Conservation (phyloP, 1,140 invertebrate genomes). For the Sycophila sp. region DNA sequence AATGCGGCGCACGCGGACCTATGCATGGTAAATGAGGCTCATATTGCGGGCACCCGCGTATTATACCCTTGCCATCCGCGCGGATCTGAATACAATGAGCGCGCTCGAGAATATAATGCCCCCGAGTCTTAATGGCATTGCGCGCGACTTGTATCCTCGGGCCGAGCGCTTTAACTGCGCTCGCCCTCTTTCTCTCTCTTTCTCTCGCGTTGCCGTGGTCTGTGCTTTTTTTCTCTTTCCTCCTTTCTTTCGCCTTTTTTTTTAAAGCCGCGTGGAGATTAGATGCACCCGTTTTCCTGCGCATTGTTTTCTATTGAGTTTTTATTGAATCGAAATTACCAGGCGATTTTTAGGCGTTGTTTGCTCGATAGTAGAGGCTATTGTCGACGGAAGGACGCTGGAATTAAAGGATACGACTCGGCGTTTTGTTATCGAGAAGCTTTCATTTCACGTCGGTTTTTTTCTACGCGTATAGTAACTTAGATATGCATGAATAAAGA, state of each 20-base stretch:
- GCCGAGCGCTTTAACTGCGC: neutral
- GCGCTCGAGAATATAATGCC: conserved; percentile 46
- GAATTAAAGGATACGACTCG: too few relatives aligned
- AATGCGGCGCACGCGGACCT: conserved; percentile 45
- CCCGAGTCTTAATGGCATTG: conserved; percentile 50
- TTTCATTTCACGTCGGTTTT: conserved; percentile 6
- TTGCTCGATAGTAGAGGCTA: neutral
- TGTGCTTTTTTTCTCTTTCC: neutral
- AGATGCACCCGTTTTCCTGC: conserved; percentile 17
- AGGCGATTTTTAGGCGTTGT: neutral
- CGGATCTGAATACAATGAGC: conserved; percentile 62
- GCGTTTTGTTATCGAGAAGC: neutral
- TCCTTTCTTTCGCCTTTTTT: too few relatives aligned
- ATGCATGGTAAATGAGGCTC: conserved; percentile 59
- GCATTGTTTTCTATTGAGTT: neutral
- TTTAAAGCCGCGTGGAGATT: neutral
- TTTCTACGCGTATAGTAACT: too few relatives aligned
- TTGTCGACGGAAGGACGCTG: too few relatives aligned
- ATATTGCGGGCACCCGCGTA: conserved; percentile 41
- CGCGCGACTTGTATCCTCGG: conserved; percentile 45
- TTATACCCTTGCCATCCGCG: conserved; percentile 25
- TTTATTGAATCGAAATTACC: neutral
- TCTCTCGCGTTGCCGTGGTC: neutral
- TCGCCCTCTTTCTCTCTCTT: too few relatives aligned
- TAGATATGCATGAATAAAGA: too few relatives aligned